phyloP scores from a whole-genome alignment of 2,113 vertebrate genomes.

The Ophiodon elongatus region DNA sequence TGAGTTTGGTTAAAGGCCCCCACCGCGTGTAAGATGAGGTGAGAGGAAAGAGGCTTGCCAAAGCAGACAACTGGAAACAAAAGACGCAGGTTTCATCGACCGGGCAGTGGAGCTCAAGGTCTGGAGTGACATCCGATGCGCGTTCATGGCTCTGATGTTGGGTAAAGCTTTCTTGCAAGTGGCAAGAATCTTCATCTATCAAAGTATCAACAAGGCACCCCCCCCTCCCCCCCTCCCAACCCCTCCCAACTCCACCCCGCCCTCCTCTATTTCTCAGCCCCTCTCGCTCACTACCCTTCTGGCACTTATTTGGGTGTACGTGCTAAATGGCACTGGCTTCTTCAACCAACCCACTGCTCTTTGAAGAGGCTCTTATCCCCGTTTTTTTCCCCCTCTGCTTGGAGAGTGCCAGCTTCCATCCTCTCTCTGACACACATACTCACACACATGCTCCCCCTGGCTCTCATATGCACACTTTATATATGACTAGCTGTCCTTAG shows the following conservation, averaged over 20 bases:
- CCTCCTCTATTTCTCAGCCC: conserved; percentile 29
- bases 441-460: conserved; percentile 30
- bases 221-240: background rate
- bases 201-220: conserved; percentile 50
- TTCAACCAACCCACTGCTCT: conserved; percentile 73
- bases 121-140: conserved; percentile 46
- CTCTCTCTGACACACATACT: conserved; percentile 34
- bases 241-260: no score
- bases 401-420: conserved; percentile 55
- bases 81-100: conserved; percentile 43
- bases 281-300: conserved; percentile 54
- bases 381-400: conserved; percentile 53
- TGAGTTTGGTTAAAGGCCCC: conserved; percentile 55
- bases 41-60: conserved; percentile 44
- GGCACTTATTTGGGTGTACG: conserved; percentile 71
- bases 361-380: conserved; percentile 78
- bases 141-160: conserved; percentile 59
- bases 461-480: conserved; percentile 46
- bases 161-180: conserved; percentile 47
- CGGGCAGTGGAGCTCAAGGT: conserved; percentile 38
- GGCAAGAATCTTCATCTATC: conserved; percentile 67
- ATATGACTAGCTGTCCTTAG: conserved; percentile 11
- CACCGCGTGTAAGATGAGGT: conserved; percentile 51
- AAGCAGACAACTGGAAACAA: conserved; percentile 64
- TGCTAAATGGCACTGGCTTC: conserved; percentile 79